These are phyloP conservation scores for Eueremaeus valkanovi DNA, from an alignment of 2,888 invertebrate species.

Conservation along the genomic window DNA sequence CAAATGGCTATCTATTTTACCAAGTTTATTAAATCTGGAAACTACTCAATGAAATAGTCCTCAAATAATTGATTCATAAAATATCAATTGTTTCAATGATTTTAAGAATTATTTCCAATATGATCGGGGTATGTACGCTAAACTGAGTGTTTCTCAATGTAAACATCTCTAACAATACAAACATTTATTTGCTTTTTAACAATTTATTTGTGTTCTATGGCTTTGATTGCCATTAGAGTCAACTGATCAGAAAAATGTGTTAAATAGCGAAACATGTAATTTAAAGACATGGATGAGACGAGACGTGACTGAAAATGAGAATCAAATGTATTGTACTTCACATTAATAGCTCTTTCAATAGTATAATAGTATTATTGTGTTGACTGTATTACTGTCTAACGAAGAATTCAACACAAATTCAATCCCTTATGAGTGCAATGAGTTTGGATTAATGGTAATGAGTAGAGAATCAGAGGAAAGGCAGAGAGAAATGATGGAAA, in stretches of 20 bases:
- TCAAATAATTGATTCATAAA: too few species aligned
- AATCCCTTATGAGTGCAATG: not conserved
- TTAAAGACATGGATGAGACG: not conserved
- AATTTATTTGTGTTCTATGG: too few species aligned
- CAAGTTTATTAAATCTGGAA: too few species aligned
- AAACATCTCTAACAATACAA: too few species aligned
- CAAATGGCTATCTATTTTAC: too few species aligned
- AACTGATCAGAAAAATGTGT: not conserved
- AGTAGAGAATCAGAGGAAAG: not conserved
- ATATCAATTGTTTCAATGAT: too few species aligned
- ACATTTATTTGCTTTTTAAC: too few species aligned
- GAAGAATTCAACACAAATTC: not conserved
- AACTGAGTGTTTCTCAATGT: too few species aligned
- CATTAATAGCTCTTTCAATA: not conserved
- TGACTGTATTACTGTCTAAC: not conserved
- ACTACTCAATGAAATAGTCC: too few species aligned
- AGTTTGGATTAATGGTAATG: not conserved
- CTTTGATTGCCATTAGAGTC: too few species aligned
- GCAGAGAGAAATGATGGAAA: not conserved
- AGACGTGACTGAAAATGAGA: conserved; percentile 8
- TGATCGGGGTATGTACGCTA: too few species aligned
- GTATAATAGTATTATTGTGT: not conserved
- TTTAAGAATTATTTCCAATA: too few species aligned
- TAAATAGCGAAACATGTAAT: not conserved
- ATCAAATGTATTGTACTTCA: not conserved